Evolutionary conservation across 2,113 vertebrate species (phyloP).

Genomic region (Solea solea): DNA sequence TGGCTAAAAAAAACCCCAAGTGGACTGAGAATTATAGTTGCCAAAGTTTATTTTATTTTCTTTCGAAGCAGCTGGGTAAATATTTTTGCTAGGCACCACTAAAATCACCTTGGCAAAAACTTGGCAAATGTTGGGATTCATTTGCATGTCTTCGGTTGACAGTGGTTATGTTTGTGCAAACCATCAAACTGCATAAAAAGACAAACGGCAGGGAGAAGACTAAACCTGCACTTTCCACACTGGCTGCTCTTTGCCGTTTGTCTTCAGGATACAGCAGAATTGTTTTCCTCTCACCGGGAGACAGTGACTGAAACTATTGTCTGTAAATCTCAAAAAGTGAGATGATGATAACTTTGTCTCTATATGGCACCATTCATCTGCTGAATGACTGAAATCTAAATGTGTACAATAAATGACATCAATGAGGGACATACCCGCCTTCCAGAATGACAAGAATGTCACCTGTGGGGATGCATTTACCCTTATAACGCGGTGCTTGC

Average conservation of each 20-base stretch:
- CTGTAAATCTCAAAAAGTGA: neutral
- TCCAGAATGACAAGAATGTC: neutral
- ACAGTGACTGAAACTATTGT: no score
- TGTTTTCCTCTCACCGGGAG: neutral
- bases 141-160: slow-evolving; percentile 25
- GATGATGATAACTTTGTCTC: neutral
- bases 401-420: neutral
- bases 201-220: slow-evolving; percentile 4
- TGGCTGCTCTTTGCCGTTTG: neutral
- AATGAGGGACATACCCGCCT: no score
- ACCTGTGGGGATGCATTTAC: neutral
- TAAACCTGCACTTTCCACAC: neutral
- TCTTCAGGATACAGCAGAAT: neutral
- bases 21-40: no score
- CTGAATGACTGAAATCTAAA: neutral
- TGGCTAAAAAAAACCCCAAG: no score
- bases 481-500: neutral
- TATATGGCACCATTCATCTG: neutral
- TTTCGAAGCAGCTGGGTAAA: no score
- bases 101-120: slow-evolving; percentile 32
- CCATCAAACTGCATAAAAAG: slow-evolving; percentile 17
- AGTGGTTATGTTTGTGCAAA: slow-evolving; percentile 22
- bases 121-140: slow-evolving; percentile 21
- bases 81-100: neutral
- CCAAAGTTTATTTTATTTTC: no score